These are phyloP conservation scores for Taenioides sp. DNA, from an alignment of 2,797 vertebrate species.

Conservation along the genomic window DNA sequence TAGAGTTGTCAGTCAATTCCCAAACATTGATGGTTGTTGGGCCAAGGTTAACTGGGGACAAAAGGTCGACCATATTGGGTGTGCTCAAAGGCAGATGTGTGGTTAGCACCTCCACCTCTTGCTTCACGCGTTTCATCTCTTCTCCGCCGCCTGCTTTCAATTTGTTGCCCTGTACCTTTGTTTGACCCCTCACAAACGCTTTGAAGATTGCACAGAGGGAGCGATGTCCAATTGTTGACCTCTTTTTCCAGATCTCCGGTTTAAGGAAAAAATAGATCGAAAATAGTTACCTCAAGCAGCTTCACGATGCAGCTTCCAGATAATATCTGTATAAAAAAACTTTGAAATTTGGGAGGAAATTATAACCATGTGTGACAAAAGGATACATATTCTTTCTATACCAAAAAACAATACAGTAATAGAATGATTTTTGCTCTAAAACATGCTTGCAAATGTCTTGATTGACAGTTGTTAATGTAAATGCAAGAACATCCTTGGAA, in stretches of 20 bases:
- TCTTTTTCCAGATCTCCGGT: not conserved
- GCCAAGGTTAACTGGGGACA: constrained; percentile 31
- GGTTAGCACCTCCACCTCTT: constrained; percentile 9
- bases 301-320: not conserved
- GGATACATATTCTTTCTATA: too few relatives aligned
- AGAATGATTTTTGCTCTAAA: too few relatives aligned
- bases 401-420: not conserved
- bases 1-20: not conserved
- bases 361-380: not conserved
- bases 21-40: not conserved
- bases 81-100: constrained; percentile 21
- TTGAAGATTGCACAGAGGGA: constrained; percentile 26
- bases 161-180: constrained; percentile 37
- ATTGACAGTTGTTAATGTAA: too few relatives aligned
- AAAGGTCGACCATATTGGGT: constrained; percentile 9
- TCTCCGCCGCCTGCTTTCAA: constrained; percentile 44
- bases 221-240: constrained; percentile 10
- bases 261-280: not conserved
- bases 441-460: too few relatives aligned
- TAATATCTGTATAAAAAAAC: not conserved
- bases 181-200: constrained; percentile 45
- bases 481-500: too few relatives aligned
- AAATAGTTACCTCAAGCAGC: not conserved
- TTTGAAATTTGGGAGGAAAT: too few relatives aligned
- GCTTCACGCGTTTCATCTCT: constrained; percentile 40